Base-by-base conservation (phyloP, 2,797 vertebrate genomes). In the Esox lucius region DNA sequence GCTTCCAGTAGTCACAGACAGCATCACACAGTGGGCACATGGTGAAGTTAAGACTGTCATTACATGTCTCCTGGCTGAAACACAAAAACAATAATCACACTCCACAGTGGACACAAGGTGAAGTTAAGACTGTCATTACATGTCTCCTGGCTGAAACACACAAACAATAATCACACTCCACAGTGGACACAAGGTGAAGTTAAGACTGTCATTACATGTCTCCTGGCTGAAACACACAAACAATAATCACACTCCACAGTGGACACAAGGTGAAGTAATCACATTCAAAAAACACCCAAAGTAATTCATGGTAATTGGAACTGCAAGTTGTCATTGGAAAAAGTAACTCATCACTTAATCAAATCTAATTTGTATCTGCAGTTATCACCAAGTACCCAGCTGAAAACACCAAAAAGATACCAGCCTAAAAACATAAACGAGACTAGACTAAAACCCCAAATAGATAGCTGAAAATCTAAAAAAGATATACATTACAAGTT, bases 61-160 rank as follows among this genome's bases (percentile, higher is more conserved):
- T 91, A 68, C 98, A 99, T 89, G 98, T 96, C 93, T 99, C 98
- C 89, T 94, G 93, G 89, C 98, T 99, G 78, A 22, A 76, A 87
- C 59, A 75, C 19, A 66, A 24, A 75, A 59, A 78, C n/a, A n/a
- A n/a, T n/a, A n/a, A n/a, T n/a, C n/a, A n/a, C n/a, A n/a, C n/a
- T n/a, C n/a, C 98, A 99, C 72, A 99, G 94, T 0, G 98, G 98
- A 91, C 98, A 99, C 98, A 99, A 99, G 89, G 95, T 98, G 91
- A 99, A 97, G 89, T 93, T 95, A 66, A 97, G 94, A 78, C 70
- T 87, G 39, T 95, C 91, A 84, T 98, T 91, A 68, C 98, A 99
- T 89, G 98, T 96, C 93, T 99, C 98, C 89, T 94, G 93, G 89
- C 98, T 99, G 78, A 22, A 76, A 87, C 59, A 75, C 19, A 66